Evolutionary conservation across 2,888 invertebrate species (phyloP).

Genomic region (Spisula solida): DNA sequence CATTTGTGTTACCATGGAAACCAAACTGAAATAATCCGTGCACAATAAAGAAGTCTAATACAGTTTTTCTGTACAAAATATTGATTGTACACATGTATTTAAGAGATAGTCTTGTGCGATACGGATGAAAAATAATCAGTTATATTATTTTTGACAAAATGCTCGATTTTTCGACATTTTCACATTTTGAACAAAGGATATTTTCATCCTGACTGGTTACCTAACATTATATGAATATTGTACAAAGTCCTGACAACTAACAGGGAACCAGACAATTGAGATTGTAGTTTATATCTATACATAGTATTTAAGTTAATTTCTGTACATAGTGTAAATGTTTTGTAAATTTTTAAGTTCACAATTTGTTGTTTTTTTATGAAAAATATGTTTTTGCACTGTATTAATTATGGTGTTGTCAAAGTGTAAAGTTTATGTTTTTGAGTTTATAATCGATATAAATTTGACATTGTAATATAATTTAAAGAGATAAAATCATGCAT

Average conservation of each 20-base stretch:
- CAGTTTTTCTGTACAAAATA: neutral
- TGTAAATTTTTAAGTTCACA: constrained; percentile 58
- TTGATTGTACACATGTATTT: neutral
- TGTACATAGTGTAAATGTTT: constrained; percentile 57
- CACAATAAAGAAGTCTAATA: neutral
- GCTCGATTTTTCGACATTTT: neutral
- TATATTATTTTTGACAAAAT: neutral
- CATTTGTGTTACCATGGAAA: constrained; percentile 1
- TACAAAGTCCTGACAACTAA: constrained; percentile 17
- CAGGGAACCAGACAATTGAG: constrained; percentile 45
- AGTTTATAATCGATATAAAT: constrained; percentile 21
- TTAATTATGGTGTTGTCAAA: constrained; percentile 26
- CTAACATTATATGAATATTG: neutral
- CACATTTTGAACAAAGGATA: neutral
- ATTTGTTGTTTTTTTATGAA: constrained; percentile 47
- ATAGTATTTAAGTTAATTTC: constrained; percentile 55
- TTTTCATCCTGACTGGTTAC: neutral
- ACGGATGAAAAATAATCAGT: neutral
- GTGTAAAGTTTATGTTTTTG: constrained; percentile 23
- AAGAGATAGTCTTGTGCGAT: neutral
- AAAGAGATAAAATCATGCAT: constrained; percentile 15
- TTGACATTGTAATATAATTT: constrained; percentile 20
- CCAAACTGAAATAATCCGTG: neutral
- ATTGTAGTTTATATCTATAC: constrained; percentile 55
- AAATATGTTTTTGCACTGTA: constrained; percentile 47